Evolutionary conservation across 1,140 invertebrate genomes (phyloP), one percentile per base, ranked within the genome.

Genomic region (Diachasmimorpha longicaudata): DNA sequence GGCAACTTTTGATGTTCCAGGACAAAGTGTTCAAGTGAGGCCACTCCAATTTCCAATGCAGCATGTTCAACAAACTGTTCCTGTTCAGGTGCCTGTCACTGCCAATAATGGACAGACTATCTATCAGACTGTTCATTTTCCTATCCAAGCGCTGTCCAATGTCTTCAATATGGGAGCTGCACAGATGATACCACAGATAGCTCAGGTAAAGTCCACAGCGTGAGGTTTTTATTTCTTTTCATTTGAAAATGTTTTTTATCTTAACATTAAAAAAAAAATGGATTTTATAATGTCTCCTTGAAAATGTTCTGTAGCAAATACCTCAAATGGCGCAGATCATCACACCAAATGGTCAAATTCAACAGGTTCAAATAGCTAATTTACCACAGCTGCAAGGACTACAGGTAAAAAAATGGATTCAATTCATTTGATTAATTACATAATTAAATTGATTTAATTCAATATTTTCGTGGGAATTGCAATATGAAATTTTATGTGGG

Each of bases 81-180:
- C 96, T 0, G 95, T 98, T 14, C 96, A 98, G 89, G 94, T 98
- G 48, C 97, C 97, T 0, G 96, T 98, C 72, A 95, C 95, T 75
- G 93, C 95, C 8, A 93, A 93, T 16, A 95, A 95, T 87, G 97
- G 97, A 0, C 96, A 98, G 86, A 98, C 96, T 0, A 92, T 98
- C 70, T 96, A 96, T 85, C 96, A 98, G 84, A 98, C 96, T 0
- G 93, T 98, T 0, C 96, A 98, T 86, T 93, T 98, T 81, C 96
- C 96, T 0, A 91, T 97, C 21, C 95, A 97, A 87, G 90, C 94
- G 0, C 89, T 95, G 1, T 81, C 89, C 82, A 77, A 84, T 91
- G 81, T 92, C 85, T 79, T 89, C 37, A 88, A 91, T 85, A 85
- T 91, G 90, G 83, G 91, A 83, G 75, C 90, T 79, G 86, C 88